phyloP scores from a whole-genome alignment of 64 coral and sea anemone species.

The Montipora cactus region DNA sequence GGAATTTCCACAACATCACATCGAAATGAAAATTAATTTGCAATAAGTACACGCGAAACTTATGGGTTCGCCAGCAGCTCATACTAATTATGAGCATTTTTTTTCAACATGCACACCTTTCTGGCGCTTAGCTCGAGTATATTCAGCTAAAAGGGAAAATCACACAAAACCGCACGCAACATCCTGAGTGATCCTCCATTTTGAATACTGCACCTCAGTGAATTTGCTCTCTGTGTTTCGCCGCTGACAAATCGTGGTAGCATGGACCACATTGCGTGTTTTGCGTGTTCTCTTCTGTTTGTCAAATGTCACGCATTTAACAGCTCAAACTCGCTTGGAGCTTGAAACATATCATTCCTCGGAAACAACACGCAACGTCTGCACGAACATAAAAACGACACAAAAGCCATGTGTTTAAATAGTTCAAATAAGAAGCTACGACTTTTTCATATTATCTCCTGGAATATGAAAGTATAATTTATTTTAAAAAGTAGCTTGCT shows the following conservation, averaged over 20 bases:
- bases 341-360: not conserved
- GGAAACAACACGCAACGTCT: constrained; percentile 21
- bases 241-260: constrained; percentile 9
- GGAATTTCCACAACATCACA: not conserved
- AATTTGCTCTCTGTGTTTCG: constrained; percentile 2
- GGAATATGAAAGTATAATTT: not conserved
- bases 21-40: not conserved
- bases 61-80: not conserved
- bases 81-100: too few relatives aligned
- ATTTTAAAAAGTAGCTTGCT: too few relatives aligned
- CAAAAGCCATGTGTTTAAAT: not conserved
- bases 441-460: not conserved
- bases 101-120: not conserved
- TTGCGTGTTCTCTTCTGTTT: not conserved
- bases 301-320: constrained; percentile 14
- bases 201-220: not conserved
- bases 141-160: too few relatives aligned
- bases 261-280: constrained; percentile 24
- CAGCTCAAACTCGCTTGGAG: not conserved
- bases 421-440: not conserved
- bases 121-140: too few relatives aligned
- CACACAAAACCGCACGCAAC: too few relatives aligned
- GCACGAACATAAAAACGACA: constrained; percentile 31
- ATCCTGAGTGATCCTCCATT: not conserved
- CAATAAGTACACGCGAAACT: not conserved